Percentiles rank a stretch among this genome's conserved stretches.
Evolutionary conservation across 2,797 vertebrate species (phyloP).

Genomic region (Myotis vivesi): DNA sequence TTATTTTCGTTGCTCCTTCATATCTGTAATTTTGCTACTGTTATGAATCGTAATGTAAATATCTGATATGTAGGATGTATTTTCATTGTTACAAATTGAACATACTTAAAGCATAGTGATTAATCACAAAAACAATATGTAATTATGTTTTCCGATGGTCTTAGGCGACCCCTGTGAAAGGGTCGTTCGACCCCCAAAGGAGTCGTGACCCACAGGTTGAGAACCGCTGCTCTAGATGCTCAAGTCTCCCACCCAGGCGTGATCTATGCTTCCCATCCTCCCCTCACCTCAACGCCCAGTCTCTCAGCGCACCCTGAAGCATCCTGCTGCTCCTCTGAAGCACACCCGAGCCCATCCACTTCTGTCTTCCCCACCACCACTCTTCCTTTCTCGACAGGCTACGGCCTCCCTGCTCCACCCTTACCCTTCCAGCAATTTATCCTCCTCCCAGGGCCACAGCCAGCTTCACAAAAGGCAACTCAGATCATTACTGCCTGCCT

Average conservation of each 20-base stretch:
- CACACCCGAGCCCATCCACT: neutral
- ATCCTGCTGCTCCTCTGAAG: neutral
- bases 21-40: too few species aligned
- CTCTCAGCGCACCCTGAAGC: neutral
- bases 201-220: too few species aligned
- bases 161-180: too few species aligned
- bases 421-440: neutral
- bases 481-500: neutral
- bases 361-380: neutral
- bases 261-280: neutral
- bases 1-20: too few species aligned
- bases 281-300: neutral
- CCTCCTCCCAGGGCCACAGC: neutral
- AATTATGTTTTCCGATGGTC: too few species aligned
- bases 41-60: too few species aligned
- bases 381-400: neutral
- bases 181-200: too few species aligned
- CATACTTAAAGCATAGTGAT: too few species aligned
- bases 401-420: neutral
- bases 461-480: neutral
- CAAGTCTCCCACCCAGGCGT: rapidly evolving
- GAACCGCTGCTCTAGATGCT: neutral
- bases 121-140: too few species aligned
- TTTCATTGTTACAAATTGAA: too few species aligned
- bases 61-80: too few species aligned